A percentile compares a stretch with the other conserved stretches of the same genome.
phyloP scores from a whole-genome alignment of 2,797 vertebrate genomes.

The Coccyzus lansbergi region DNA sequence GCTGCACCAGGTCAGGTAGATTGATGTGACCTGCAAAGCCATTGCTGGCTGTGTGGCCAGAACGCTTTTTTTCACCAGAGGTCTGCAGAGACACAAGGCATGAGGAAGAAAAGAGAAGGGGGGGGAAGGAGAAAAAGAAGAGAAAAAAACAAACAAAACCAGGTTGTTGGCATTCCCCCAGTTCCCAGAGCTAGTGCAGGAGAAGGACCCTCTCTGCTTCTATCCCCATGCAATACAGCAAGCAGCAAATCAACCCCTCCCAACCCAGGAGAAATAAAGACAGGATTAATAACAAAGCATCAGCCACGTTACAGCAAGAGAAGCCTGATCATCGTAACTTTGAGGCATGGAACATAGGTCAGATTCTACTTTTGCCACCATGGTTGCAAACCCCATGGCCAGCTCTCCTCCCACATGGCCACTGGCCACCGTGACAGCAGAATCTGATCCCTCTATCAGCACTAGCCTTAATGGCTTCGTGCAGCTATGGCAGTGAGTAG shows the following conservation, averaged over 20 bases:
- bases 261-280: background rate
- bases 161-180: background rate
- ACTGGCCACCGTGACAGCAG: background rate
- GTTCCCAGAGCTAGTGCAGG: background rate
- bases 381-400: background rate
- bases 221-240: conserved; percentile 45
- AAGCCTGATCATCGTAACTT: background rate
- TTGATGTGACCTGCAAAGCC: conserved; percentile 92
- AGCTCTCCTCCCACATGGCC: background rate
- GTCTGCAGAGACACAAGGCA: conserved; percentile 86
- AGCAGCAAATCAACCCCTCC: conserved; percentile 4
- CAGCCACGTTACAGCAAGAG: conserved; percentile 15
- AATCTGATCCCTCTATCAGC: background rate
- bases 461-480: background rate
- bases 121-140: background rate
- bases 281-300: conserved; percentile 51
- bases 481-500: background rate
- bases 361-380: conserved; percentile 6
- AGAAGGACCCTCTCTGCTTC: conserved; percentile 39
- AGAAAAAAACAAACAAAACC: background rate
- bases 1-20: conserved; percentile 96
- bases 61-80: conserved; percentile 88
- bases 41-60: conserved; percentile 90
- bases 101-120: conserved; percentile 47
- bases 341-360: background rate